Base-by-base conservation (phyloP, 2,797 vertebrate genomes). In the Helostoma temminkii region DNA sequence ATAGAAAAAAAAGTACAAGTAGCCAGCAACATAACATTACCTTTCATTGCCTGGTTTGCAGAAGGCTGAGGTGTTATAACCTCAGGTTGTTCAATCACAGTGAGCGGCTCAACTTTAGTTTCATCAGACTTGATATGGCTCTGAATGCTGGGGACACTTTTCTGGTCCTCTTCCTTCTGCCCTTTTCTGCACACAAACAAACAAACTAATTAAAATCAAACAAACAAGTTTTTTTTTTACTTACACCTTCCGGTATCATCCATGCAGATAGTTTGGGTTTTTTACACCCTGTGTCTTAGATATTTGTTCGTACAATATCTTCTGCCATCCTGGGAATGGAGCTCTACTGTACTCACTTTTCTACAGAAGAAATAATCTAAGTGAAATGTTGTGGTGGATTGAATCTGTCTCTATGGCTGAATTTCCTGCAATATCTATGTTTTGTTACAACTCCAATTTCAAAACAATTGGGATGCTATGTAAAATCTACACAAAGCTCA, bases 11-110 rank as follows among this genome's bases (percentile, higher is more conserved):
- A 26, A 3, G 6, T 26, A 26, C 26, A 26, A 3, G 3, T 26
- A 26, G 26, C 6, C 39, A 41, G 11, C 3, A 22, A 30, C 18
- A 30, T 0, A 1, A 14, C 47, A 12, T 42, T 89, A 95, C 94
- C 94, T 93, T 95, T 95, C 92, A 95, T 95, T 30, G 93, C 94
- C 82, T 91, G 93, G 85, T 92, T 95, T 73, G 91, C 85, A 74
- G 89, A 86, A 10, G 90, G 91, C 36, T 90, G 93, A 89, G 92
- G 91, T 73, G 90, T 87, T 57, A 85, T 87, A 70, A 92, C 88
- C 79, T 94, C 93, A 46, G 91, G 84, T 65, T 92, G 93, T 84
- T 93, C 90, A 14, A 89, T 88, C 84, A 92, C 92, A 91, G 85
- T 92, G 65, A 89, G 76, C 1, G 84, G 80, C 76, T 92, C 92